Percentiles rank a stretch among this genome's conserved stretches.
Conservation (phyloP, 2,888 invertebrate genomes). For the Parelbella ahira region DNA sequence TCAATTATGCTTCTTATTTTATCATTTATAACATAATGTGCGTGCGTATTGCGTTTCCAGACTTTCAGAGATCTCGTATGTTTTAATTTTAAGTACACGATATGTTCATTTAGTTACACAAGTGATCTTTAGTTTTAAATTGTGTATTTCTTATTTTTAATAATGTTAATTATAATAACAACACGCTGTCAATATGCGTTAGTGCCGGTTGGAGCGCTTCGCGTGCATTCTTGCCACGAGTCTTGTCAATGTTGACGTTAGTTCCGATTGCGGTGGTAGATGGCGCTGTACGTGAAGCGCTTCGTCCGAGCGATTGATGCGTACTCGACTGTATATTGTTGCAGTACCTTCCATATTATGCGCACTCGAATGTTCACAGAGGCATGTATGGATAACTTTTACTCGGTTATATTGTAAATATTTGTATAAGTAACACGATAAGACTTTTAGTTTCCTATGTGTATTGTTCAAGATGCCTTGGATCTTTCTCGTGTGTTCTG, state of each 20-base stretch:
- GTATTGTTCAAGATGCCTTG: slow-evolving; percentile 42
- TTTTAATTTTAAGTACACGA: slow-evolving; percentile 73
- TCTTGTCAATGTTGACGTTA: no score
- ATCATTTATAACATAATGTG: slow-evolving; percentile 64
- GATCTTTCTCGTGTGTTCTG: slow-evolving; percentile 58
- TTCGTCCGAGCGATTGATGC: no score
- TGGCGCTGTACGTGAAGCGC: no score
- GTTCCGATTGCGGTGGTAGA: no score
- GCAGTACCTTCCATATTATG: slow-evolving; percentile 22
- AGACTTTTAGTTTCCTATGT: slow-evolving; percentile 44
- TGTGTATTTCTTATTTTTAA: slow-evolving; percentile 8
- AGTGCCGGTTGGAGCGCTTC: no score
- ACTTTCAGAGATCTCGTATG: slow-evolving; percentile 81
- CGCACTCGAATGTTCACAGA: slow-evolving; percentile 43
- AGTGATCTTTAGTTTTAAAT: slow-evolving; percentile 54
- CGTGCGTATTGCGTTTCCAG: slow-evolving; percentile 76
- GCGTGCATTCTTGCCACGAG: no score
- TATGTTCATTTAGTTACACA: slow-evolving; percentile 64
- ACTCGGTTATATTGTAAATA: slow-evolving; percentile 53
- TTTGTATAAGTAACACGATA: slow-evolving; percentile 42
- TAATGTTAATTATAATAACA: no score
- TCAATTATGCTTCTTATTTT: slow-evolving; percentile 55
- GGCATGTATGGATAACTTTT: slow-evolving; percentile 32
- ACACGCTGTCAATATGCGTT: no score
- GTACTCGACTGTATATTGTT: slow-evolving; percentile 34